These are phyloP conservation scores for Metellina segmentata DNA, from an alignment of 2,888 invertebrate genomes.

Conservation along the genomic window DNA sequence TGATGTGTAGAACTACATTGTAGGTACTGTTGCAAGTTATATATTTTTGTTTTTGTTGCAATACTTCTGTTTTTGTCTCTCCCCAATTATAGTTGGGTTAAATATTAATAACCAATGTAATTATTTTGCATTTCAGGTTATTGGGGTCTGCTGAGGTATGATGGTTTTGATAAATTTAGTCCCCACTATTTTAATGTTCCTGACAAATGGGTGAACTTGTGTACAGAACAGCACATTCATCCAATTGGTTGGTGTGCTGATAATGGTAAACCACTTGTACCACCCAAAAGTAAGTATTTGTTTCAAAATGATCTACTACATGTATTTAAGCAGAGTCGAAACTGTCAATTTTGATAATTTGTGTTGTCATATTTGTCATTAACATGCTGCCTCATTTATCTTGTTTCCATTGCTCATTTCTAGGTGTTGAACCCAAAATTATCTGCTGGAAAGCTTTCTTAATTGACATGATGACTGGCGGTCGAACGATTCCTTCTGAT, in stretches of 20 bases:
- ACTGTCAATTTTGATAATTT: no score
- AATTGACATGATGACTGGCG: conserved; percentile 93
- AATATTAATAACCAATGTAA: neutral
- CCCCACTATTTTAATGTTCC: conserved; percentile 88
- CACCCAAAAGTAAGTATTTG: conserved; percentile 88
- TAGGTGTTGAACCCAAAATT: conserved; percentile 93
- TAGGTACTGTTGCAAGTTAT: no score
- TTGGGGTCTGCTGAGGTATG: conserved; percentile 86
- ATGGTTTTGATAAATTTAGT: conserved; percentile 93
- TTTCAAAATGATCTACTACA: neutral
- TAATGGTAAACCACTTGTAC: conserved; percentile 95
- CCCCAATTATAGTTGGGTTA: no score
- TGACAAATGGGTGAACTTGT: conserved; percentile 91
- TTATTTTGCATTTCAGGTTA: conserved; percentile 82
- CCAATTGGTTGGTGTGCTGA: conserved; percentile 99
- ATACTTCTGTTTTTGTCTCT: neutral
- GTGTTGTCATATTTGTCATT: no score
- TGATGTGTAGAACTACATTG: no score
- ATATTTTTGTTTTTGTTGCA: neutral
- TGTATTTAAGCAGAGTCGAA: neutral
- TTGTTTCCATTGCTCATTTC: neutral
- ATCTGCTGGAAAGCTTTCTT: conserved; percentile 98
- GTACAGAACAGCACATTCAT: conserved; percentile 89
- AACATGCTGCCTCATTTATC: no score
- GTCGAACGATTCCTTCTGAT: conserved; percentile 95